phyloP scores from a whole-genome alignment of 2,888 invertebrate species.

The Alcis repandata region DNA sequence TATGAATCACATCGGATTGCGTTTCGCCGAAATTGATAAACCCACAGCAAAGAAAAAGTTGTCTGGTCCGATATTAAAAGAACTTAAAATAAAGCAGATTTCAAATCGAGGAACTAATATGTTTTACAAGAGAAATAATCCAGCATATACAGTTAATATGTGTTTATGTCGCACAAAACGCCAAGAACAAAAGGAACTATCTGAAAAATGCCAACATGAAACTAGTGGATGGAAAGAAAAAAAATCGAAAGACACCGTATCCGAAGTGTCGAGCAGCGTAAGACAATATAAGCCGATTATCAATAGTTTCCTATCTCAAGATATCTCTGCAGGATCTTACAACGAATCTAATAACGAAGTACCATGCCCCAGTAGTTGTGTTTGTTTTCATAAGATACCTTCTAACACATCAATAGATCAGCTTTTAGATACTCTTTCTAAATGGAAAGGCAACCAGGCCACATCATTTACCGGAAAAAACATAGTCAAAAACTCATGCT shows the following conservation, averaged over 20 bases:
- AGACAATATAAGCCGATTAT: conserved; percentile 62
- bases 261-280: conserved; percentile 48
- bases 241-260: conserved; percentile 45
- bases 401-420: conserved; percentile 75
- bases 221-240: conserved; percentile 44
- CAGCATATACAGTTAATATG: conserved; percentile 71
- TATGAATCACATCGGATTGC: not conserved
- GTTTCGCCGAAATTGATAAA: conserved; percentile 21
- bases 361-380: conserved; percentile 59
- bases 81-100: conserved; percentile 28
- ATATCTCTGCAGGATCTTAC: conserved; percentile 37
- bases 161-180: conserved; percentile 66
- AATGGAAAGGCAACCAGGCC: conserved; percentile 61
- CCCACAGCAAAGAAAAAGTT: conserved; percentile 26
- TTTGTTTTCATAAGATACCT: conserved; percentile 74
- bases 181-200: conserved; percentile 50
- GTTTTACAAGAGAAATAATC: conserved; percentile 51
- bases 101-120: conserved; percentile 44
- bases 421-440: conserved; percentile 64
- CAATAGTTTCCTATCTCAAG: conserved; percentile 42
- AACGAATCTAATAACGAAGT: conserved; percentile 42
- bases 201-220: conserved; percentile 30
- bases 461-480: conserved; percentile 16
- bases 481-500: not conserved
- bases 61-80: conserved; percentile 36